Evolutionary conservation across 2,888 invertebrate genomes (phyloP), one percentile per base, ranked within the genome.

Genomic region (Hylaea fasciaria): DNA sequence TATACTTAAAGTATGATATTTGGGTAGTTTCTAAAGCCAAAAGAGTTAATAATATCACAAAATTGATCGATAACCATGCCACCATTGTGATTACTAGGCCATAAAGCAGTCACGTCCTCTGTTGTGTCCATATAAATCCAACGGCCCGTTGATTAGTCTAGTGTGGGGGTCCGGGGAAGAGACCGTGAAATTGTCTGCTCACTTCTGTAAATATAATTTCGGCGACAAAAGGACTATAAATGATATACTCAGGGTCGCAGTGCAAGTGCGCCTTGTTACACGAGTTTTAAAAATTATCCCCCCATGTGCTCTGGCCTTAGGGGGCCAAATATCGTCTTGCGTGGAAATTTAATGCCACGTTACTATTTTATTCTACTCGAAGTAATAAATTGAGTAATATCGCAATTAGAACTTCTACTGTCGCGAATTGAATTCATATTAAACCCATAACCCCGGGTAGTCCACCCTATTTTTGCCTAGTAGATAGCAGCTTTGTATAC

Each of bases 101-200:
- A 22, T 22, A 22, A 22, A 22, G 22, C 22, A 37, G 37, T n/a
- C 1, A 12, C 37, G n/a, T 37, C 37, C 37, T 11, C 2, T 37
- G 37, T 37, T 10, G 13, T 77, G 72, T 88, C 89, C 83, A 86
- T 64, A 72, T 70, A 82, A 84, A 59, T 69, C 66, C 76, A 69
- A 68, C 77, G 75, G 61, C 73, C 62, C 74, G 81, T 83, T 92
- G 89, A 92, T 92, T 90, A 90, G 90, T 89, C 86, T 78, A 76
- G 77, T 72, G 82, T 83, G 83, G 83, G 87, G 87, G 93, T 85
- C 91, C 90, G 73, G 82, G 82, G 90, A 87, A 90, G 90, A 87
- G 88, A 91, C 83, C 92, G 91, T 92, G 92, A 92, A 92, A 92
- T 92, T 92, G 91, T 92, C 92, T 91, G 91, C 88, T 92, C 91